These are phyloP conservation scores for Callorhinus ursinus DNA, from an alignment of 2,113 vertebrate species.

Conservation along the genomic window DNA sequence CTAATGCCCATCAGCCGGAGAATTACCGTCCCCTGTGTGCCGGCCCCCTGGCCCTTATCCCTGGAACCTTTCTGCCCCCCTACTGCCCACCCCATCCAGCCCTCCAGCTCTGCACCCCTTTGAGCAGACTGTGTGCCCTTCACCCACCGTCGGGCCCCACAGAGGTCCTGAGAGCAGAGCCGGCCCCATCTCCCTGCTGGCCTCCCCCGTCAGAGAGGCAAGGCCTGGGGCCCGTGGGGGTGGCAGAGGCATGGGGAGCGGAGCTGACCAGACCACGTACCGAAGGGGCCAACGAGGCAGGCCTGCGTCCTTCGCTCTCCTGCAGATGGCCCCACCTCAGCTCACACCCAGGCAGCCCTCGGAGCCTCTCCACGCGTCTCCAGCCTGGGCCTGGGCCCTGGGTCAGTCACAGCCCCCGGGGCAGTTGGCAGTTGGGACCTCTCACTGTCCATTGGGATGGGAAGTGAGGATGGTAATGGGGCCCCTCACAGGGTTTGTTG, in stretches of 20 bases:
- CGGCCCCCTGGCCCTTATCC: background rate
- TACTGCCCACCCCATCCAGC: background rate
- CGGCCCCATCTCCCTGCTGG: background rate
- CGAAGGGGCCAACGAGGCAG: background rate
- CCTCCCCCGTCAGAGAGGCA: no score
- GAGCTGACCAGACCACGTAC: background rate
- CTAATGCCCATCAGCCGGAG: background rate
- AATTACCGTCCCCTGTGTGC: background rate
- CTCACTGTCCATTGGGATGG: background rate
- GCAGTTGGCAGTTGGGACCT: background rate
- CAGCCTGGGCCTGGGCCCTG: background rate
- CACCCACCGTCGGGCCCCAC: background rate
- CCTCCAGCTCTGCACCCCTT: background rate
- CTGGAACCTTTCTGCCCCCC: background rate
- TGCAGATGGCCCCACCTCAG: rapidly evolving
- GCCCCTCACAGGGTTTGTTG: no score
- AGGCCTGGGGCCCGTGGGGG: background rate
- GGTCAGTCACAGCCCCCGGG: background rate
- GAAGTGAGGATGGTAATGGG: background rate
- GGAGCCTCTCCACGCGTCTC: background rate
- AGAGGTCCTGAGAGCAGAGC: background rate
- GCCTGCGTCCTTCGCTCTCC: background rate
- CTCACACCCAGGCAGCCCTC: background rate
- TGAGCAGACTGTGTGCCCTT: background rate
- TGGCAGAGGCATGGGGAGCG: background rate